These are phyloP conservation scores for Zaprionus ghesquierei DNA, from an alignment of 1,140 invertebrate species.

Conservation along the genomic window DNA sequence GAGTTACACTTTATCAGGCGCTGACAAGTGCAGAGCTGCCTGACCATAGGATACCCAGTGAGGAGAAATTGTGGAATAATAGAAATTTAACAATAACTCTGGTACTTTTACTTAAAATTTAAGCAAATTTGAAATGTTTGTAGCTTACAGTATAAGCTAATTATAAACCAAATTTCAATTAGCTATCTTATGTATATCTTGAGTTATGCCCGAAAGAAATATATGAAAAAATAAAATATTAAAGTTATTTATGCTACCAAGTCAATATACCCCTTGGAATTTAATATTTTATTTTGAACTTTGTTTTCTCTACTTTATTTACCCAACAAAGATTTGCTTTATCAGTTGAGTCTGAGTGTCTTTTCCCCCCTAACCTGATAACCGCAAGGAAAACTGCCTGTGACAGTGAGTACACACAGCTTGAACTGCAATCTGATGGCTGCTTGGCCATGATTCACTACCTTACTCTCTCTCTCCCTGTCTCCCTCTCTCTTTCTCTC, in stretches of 20 bases:
- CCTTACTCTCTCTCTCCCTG: neutral
- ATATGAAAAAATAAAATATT: too few relatives aligned
- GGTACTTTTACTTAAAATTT: neutral
- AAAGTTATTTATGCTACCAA: neutral
- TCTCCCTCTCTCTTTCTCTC: neutral
- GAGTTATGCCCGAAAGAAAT: neutral
- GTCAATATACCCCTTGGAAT: neutral
- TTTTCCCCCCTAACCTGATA: conserved; percentile 15
- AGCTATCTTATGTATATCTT: neutral
- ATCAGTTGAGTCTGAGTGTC: conserved; percentile 13
- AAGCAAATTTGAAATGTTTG: neutral
- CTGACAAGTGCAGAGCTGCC: neutral
- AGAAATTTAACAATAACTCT: neutral
- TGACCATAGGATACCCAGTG: neutral
- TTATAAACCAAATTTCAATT: neutral
- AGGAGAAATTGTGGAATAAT: neutral
- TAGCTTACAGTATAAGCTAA: neutral
- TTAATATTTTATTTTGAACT: neutral
- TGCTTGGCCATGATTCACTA: conserved; percentile 23
- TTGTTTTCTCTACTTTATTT: conserved; percentile 24
- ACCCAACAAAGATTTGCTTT: conserved; percentile 33
- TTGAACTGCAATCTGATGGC: neutral
- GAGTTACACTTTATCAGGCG: neutral
- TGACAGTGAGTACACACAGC: conserved; percentile 5
- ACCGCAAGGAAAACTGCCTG: neutral